Conservation (phyloP, 2,113 vertebrate genomes). For the Rutilus rutilus region DNA sequence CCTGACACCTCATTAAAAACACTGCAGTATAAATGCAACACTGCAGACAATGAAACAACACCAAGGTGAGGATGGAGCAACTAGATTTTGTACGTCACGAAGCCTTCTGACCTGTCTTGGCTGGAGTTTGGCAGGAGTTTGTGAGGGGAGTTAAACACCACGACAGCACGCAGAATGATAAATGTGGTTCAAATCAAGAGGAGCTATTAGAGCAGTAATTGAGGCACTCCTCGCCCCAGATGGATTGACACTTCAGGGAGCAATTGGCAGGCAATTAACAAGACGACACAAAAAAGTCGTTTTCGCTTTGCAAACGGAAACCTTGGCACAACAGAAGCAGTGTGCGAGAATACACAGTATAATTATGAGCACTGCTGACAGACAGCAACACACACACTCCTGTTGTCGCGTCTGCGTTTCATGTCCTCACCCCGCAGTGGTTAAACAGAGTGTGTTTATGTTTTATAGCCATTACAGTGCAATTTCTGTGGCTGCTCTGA, state of each 20-base stretch:
- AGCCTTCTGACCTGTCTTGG: background rate
- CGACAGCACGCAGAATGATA: conserved; percentile 24
- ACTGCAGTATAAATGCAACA: conserved; percentile 50
- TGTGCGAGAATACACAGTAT: conserved; percentile 51
- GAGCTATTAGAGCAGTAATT: conserved; percentile 75
- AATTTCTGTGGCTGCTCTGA: conserved; percentile 61
- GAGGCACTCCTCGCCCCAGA: conserved; percentile 68
- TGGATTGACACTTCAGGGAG: conserved; percentile 69
- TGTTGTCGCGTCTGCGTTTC: background rate
- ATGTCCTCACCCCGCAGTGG: background rate
- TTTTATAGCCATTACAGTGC: conserved; percentile 65
- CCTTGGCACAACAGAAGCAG: conserved; percentile 59
- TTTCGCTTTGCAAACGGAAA: conserved; percentile 49
- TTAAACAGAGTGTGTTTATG: conserved; percentile 17
- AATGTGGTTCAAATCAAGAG: conserved; percentile 52
- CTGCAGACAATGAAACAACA: conserved; percentile 40
- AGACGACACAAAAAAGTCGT: conserved; percentile 67
- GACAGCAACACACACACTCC: conserved; percentile 50
- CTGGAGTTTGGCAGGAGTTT: background rate
- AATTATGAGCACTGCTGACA: conserved; percentile 67
- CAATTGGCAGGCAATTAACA: conserved; percentile 81
- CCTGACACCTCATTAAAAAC: conserved; percentile 46
- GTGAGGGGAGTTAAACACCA: conserved; percentile 34
- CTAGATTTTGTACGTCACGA: background rate
- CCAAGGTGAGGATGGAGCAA: background rate